phyloP scores from a whole-genome alignment of 2,113 vertebrate genomes.

The Coturnix japonica region DNA sequence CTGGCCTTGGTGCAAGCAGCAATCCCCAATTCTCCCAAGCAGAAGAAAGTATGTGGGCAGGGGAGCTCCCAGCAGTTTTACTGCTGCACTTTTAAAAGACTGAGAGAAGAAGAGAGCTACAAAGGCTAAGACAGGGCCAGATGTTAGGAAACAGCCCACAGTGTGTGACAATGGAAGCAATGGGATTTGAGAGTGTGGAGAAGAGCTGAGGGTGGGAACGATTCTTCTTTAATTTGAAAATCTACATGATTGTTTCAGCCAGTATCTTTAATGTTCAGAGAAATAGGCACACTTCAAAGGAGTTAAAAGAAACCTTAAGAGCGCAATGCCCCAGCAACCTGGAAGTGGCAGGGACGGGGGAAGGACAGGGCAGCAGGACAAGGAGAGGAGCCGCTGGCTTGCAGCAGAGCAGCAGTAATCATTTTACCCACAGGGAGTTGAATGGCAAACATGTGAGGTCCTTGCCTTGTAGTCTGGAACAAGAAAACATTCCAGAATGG shows the following conservation, averaged over 20 bases:
- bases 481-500: neutral
- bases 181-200: neutral
- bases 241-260: neutral
- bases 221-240: neutral
- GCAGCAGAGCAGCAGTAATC: neutral
- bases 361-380: neutral
- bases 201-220: neutral
- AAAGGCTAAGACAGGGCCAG: neutral
- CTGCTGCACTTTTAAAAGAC: neutral
- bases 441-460: neutral
- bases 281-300: neutral
- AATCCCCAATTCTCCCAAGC: rapidly evolving
- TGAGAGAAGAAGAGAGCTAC: neutral
- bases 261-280: neutral
- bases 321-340: neutral
- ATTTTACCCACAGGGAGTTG: neutral
- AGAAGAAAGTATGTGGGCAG: neutral
- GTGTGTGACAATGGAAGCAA: neutral
- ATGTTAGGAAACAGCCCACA: neutral
- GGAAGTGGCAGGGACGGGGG: neutral
- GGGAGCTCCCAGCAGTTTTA: neutral
- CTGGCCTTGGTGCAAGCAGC: neutral
- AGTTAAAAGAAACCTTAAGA: neutral
- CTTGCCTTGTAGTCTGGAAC: neutral
- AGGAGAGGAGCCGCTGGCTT: neutral